Conservation (phyloP, 2,888 invertebrate species). For the Leptopilina drosophilae region DNA sequence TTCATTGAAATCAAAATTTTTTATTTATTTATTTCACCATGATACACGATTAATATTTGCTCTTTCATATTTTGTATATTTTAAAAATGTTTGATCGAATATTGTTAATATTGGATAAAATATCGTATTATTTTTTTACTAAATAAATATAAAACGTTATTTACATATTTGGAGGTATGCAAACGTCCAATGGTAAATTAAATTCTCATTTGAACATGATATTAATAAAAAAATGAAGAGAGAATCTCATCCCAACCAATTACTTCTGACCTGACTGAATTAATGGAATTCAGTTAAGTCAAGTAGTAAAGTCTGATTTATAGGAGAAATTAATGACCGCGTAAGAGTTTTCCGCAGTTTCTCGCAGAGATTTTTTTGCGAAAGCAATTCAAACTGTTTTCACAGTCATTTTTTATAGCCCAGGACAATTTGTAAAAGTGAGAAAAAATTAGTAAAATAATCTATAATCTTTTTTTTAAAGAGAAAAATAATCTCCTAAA, state of each 20-base stretch:
- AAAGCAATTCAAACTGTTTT: conserved; percentile 29
- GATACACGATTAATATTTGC: too few species aligned
- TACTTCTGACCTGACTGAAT: conserved; percentile 39
- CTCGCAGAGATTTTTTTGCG: neutral
- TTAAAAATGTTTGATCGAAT: too few species aligned
- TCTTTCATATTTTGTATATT: too few species aligned
- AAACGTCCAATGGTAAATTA: neutral
- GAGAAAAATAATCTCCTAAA: conserved; percentile 9
- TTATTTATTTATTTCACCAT: neutral
- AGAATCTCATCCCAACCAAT: conserved; percentile 42
- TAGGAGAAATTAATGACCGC: conserved; percentile 36
- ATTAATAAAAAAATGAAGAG: conserved; percentile 5
- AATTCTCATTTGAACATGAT: neutral
- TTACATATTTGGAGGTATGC: neutral
- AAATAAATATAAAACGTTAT: neutral
- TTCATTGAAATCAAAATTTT: neutral
- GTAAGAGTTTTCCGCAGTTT: conserved; percentile 16
- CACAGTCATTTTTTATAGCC: conserved; percentile 35
- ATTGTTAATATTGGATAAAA: too few species aligned
- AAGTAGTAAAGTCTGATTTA: conserved; percentile 45
- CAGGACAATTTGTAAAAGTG: neutral
- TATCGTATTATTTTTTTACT: too few species aligned
- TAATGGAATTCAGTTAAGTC: conserved; percentile 43
- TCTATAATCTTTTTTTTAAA: neutral
- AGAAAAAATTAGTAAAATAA: conserved; percentile 7